Evolutionary conservation across 1,140 invertebrate species (phyloP).

Genomic region (Pogonomyrmex californicus): DNA sequence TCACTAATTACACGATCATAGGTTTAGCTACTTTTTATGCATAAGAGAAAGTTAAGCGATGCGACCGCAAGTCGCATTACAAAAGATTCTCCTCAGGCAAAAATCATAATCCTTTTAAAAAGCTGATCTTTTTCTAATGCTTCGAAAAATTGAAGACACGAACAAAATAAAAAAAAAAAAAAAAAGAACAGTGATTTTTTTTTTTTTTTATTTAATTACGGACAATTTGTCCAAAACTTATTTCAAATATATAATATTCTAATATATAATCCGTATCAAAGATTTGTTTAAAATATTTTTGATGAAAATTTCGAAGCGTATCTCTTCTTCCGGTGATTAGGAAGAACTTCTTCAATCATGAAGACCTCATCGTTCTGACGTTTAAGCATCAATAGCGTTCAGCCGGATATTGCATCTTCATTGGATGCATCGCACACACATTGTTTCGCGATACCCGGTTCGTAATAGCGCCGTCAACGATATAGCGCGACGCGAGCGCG

Average conservation of each 20-base stretch:
- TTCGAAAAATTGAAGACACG: not conserved
- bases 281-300: not conserved
- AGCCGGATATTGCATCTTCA: not conserved
- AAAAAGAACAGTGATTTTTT: not conserved
- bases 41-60: slow-evolving; percentile 1
- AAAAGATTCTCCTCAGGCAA: not conserved
- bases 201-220: not conserved
- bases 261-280: not conserved
- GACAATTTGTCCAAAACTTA: not conserved
- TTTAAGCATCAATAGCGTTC: not conserved
- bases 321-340: not conserved
- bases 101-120: not conserved
- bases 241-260: no score
- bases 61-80: not conserved
- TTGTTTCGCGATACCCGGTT: not conserved
- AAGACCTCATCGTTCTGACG: not conserved
- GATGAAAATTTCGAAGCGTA: not conserved
- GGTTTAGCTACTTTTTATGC: slow-evolving; percentile 7
- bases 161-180: not conserved
- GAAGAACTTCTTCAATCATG: not conserved
- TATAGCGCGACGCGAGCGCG: not conserved
- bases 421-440: slow-evolving; percentile 10
- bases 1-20: slow-evolving; percentile 5
- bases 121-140: not conserved
- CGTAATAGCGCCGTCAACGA: not conserved